Evolutionary conservation across 2,797 vertebrate genomes (phyloP).

Genomic region (Pteronotus mesoamericanus): DNA sequence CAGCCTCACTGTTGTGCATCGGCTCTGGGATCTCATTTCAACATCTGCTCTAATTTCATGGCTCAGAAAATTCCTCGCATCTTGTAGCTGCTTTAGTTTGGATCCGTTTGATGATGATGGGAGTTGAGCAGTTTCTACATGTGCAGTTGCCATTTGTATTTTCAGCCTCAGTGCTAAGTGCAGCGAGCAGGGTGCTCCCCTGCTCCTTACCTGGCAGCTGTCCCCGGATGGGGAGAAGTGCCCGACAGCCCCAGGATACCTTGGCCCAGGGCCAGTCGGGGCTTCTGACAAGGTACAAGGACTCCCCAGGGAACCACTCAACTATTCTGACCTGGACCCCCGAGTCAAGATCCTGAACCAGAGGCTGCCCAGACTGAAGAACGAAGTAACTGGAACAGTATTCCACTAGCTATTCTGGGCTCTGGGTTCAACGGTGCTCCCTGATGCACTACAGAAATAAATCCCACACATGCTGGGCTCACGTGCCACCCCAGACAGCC

Average conservation of each 20-base stretch:
- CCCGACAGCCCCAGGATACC: not conserved
- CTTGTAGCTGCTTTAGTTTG: not conserved
- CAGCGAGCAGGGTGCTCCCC: not conserved
- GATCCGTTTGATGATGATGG: not conserved
- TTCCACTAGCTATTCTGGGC: too few species aligned
- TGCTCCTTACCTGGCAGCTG: not conserved
- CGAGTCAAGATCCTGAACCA: not conserved
- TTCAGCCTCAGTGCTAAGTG: slow-evolving; percentile 1
- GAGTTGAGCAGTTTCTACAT: not conserved
- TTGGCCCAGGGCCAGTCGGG: not conserved
- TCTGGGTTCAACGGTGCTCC: not conserved
- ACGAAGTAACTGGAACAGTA: not conserved
- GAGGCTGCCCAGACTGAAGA: not conserved
- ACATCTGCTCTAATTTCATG: not conserved
- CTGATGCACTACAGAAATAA: not conserved
- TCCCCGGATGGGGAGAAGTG: not conserved
- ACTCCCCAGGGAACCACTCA: not conserved
- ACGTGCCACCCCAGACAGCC: not conserved
- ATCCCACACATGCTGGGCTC: not conserved
- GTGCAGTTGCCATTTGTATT: not conserved
- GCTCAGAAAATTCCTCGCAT: not conserved
- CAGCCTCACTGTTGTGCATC: not conserved
- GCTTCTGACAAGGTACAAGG: not conserved
- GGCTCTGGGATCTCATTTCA: not conserved
- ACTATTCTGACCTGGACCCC: too few species aligned